Conservation (phyloP, 2,888 invertebrate genomes). For the Rhamnusium bicolor region DNA sequence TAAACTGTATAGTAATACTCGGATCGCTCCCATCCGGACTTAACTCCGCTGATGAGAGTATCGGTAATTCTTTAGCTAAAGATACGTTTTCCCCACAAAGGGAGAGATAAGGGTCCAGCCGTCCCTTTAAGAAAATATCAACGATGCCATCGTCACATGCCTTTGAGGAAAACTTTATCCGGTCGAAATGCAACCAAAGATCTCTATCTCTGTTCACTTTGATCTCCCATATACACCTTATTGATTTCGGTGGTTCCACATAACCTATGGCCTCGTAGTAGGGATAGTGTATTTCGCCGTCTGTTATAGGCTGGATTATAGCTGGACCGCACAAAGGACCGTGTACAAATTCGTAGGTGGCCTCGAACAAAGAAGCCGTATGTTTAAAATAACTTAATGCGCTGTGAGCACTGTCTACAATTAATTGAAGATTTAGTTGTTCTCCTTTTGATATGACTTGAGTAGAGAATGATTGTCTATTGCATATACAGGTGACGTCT, state of each 20-base stretch:
- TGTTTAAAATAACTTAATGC: constrained; percentile 92
- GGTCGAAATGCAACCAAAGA: constrained; percentile 90
- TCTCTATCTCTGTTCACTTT: constrained; percentile 88
- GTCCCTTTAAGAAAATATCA: constrained; percentile 78
- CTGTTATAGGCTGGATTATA: constrained; percentile 83
- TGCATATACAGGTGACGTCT: constrained; percentile 83
- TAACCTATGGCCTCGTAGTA: constrained; percentile 85
- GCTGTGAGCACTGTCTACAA: constrained; percentile 88
- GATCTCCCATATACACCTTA: constrained; percentile 74
- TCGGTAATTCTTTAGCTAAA: constrained; percentile 84
- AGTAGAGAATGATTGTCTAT: constrained; percentile 75
- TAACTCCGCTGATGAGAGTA: constrained; percentile 84
- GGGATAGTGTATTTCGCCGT: constrained; percentile 91
- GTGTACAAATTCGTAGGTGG: constrained; percentile 90
- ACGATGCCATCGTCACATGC: constrained; percentile 90
- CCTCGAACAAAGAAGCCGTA: constrained; percentile 87
- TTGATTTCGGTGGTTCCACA: constrained; percentile 79
- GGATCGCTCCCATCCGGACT: constrained; percentile 74
- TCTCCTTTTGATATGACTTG: constrained; percentile 86
- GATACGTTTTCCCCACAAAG: constrained; percentile 91
- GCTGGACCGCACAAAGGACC: constrained; percentile 91
- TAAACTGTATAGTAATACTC: constrained; percentile 76
- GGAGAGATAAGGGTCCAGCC: constrained; percentile 83
- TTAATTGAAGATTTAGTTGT: constrained; percentile 85
- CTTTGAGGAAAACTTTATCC: constrained; percentile 87